Evolutionary conservation across 1,140 invertebrate genomes (phyloP).

Genomic region (Meteorus sp.): DNA sequence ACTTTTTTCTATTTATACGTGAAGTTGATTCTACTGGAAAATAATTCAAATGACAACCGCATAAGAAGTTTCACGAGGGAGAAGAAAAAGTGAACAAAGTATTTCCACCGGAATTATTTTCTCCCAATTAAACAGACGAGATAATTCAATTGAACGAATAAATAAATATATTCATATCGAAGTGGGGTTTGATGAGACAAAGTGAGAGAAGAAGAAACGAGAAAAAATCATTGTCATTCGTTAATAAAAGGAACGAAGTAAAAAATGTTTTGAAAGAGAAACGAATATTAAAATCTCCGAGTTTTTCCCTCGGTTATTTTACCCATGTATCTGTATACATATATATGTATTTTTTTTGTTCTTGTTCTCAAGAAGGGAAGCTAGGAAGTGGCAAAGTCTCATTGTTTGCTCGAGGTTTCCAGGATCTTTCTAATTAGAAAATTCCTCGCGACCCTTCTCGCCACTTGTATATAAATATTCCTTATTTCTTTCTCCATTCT

Average conservation of each 20-base stretch:
- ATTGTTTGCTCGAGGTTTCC: constrained; percentile 32
- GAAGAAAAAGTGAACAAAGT: no score
- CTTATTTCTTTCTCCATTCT: constrained; percentile 17
- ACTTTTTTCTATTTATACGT: no score
- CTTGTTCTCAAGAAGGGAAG: constrained; percentile 14
- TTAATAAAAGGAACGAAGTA: constrained; percentile 19
- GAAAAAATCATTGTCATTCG: constrained; percentile 22
- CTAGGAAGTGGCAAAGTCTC: constrained; percentile 25
- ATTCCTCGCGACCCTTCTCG: constrained; percentile 38
- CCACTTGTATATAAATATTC: no score
- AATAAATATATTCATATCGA: no score
- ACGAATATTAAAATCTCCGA: constrained; percentile 32
- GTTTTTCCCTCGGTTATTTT: constrained; percentile 33
- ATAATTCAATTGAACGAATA: no score
- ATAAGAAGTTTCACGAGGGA: not conserved
- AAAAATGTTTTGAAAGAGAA: constrained; percentile 6
- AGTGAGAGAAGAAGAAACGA: no score
- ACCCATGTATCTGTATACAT: no score
- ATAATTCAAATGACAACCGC: constrained; percentile 32
- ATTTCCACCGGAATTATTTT: constrained; percentile 13
- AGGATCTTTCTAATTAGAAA: constrained; percentile 54
- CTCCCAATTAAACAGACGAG: constrained; percentile 20
- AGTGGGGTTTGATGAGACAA: no score
- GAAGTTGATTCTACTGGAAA: no score
- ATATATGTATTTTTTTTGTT: constrained; percentile 24